A percentile compares a stretch with the other conserved stretches of the same genome.
Conservation (phyloP, 2,888 invertebrate genomes). For the Tachina fera region DNA sequence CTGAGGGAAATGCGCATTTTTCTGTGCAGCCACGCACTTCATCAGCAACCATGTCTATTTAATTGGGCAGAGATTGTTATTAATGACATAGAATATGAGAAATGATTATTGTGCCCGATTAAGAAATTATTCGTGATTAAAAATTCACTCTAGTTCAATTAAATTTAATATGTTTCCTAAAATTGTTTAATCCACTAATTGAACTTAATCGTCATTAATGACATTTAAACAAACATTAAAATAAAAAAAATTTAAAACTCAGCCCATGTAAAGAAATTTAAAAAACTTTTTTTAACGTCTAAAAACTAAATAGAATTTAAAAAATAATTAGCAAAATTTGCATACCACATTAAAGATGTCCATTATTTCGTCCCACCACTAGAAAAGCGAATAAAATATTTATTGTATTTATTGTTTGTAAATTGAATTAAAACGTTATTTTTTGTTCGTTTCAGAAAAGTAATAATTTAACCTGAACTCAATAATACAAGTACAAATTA, state of each 20-base stretch:
- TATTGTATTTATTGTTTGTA: conserved; percentile 45
- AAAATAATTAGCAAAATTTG: conserved; percentile 71
- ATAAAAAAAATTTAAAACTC: neutral
- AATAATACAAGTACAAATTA: conserved; percentile 46
- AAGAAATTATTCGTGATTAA: too few relatives aligned
- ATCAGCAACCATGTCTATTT: too few relatives aligned
- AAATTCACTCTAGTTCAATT: too few relatives aligned
- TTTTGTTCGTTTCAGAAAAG: neutral
- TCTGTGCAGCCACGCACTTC: too few relatives aligned
- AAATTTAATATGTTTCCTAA: too few relatives aligned
- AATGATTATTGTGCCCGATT: too few relatives aligned
- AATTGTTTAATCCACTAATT: too few relatives aligned
- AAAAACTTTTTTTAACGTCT: neutral
- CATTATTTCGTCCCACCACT: conserved; percentile 99
- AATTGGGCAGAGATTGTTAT: too few relatives aligned
- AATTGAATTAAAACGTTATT: conserved; percentile 15
- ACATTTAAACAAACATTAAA: neutral
- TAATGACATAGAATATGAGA: too few relatives aligned
- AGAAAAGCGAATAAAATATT: conserved; percentile 85
- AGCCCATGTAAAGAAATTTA: neutral
- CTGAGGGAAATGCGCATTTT: too few relatives aligned
- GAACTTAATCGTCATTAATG: neutral
- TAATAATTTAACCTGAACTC: conserved; percentile 41
- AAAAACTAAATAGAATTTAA: conserved; percentile 24
- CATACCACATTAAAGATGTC: conserved; percentile 98